Base-by-base conservation (phyloP, 2,113 vertebrate species). In the Ciconia stormi region DNA sequence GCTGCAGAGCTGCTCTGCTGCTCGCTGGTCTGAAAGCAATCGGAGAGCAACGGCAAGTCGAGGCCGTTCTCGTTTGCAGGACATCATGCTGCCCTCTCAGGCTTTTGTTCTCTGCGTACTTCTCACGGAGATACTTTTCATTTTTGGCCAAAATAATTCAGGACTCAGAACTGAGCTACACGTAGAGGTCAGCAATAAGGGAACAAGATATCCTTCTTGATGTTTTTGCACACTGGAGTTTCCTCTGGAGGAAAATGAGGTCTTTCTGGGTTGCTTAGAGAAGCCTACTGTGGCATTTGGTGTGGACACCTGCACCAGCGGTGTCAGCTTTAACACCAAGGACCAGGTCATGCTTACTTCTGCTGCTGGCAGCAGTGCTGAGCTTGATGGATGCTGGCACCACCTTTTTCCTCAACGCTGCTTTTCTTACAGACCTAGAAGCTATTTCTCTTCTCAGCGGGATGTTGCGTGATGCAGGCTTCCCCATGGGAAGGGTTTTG, bases 1-100 rank as follows among this genome's bases (percentile, higher is more conserved):
- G 47, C 23, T 40, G 27, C 55, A 86, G 79, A 78, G 55, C 38
- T 46, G 49, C 20, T 46, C 46, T 27, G 34, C 40, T 74, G 67
- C 47, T 6, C 0, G 0, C 17, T 29, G 50, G 10, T 62, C 19
- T 3, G 47, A 71, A 71, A 1, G 2, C 53, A 50, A 58, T 2
- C 0, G 0, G 55, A 61, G 14, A 42, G 65, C 34, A 46, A 62
- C 0, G 2, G 44, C 55, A 86, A 38, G 22, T 7, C 0, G 0
- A 50, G n/a, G 32, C 22, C 15, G 1, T 55, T 26, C 67, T 47
- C 0, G 0, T 69, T 26, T 73, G 34, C 50, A 83, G 84, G 30
- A 44, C 30, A 42, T 29, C 42, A 16, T 0, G 0, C 6, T 25
- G 40, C 23, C 27, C 25, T 74, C 46, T 38, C n/a, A 17, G 19